Conservation (phyloP, 2,888 invertebrate species). For the Lochmaea crataegi region DNA sequence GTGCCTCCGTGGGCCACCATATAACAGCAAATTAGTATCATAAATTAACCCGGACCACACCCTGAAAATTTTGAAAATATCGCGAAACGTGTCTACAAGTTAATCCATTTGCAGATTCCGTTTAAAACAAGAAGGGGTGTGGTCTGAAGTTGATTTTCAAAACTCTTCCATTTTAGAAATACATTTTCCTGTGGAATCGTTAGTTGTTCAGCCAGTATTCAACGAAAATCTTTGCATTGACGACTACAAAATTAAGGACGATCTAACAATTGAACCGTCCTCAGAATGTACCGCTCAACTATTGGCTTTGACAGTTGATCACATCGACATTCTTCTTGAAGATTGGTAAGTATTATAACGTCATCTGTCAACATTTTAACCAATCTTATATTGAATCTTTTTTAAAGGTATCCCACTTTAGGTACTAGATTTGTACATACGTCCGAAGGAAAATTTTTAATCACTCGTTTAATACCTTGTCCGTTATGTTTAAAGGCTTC, state of each 20-base stretch:
- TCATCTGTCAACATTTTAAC: background rate
- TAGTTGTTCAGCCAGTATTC: slow-evolving; percentile 69
- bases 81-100: no score
- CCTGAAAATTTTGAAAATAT: no score
- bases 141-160: slow-evolving; percentile 85
- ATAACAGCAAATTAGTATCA: no score
- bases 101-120: slow-evolving; percentile 68
- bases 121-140: slow-evolving; percentile 84
- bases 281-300: slow-evolving; percentile 84
- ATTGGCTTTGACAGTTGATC: slow-evolving; percentile 90
- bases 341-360: slow-evolving; percentile 81
- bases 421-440: slow-evolving; percentile 98
- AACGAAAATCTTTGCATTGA: slow-evolving; percentile 51
- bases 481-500: slow-evolving; percentile 77
- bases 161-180: slow-evolving; percentile 89
- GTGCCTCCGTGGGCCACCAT: no score
- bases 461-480: slow-evolving; percentile 94
- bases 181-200: slow-evolving; percentile 78
- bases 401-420: slow-evolving; percentile 77
- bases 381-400: background rate
- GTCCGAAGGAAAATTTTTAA: slow-evolving; percentile 93
- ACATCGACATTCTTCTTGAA: slow-evolving; percentile 94
- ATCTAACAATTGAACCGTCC: slow-evolving; percentile 80
- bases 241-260: slow-evolving; percentile 56
- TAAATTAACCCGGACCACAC: no score